These are phyloP conservation scores for Dromaius novaehollandiae DNA, from an alignment of 2,113 vertebrate species.

Conservation along the genomic window DNA sequence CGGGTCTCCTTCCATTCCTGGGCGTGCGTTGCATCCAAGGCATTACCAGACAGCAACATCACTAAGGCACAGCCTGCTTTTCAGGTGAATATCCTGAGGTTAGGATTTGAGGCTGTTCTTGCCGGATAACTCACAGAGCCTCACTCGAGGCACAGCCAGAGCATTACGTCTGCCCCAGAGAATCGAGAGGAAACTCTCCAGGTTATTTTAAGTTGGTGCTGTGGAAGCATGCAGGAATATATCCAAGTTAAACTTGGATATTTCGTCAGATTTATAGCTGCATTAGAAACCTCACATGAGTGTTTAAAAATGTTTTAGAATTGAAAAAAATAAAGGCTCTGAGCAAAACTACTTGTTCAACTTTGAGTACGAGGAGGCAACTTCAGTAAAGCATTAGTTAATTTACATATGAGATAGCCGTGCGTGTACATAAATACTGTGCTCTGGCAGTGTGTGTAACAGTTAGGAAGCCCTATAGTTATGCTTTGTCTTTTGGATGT, in stretches of 20 bases:
- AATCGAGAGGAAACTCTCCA: constrained; percentile 13
- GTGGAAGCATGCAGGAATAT: constrained; percentile 1
- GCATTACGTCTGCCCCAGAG: not conserved
- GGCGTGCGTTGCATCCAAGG: not conserved
- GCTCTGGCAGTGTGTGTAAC: not conserved
- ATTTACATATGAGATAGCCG: not conserved
- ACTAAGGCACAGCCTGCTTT: not conserved
- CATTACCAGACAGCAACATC: not conserved
- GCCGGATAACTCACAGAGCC: not conserved
- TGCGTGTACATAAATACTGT: not conserved
- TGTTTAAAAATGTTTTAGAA: not conserved
- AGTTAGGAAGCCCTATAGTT: not conserved
- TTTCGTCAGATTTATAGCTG: not conserved
- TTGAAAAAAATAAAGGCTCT: not conserved
- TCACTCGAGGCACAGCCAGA: not conserved
- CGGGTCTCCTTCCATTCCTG: not conserved
- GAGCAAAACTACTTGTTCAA: not conserved
- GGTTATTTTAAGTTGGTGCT: constrained; percentile 38
- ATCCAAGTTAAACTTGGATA: not conserved
- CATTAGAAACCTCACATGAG: not conserved
- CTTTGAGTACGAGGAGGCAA: not conserved
- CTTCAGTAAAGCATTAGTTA: not conserved
- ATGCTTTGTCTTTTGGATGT: not conserved
- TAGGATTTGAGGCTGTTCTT: not conserved
- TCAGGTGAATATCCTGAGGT: not conserved